Percentiles rank a stretch among this genome's conserved stretches.
Evolutionary conservation across 37 sponge, comb jelly and placozoan species (phyloP).

Genomic region (Hormiphora californensis): DNA sequence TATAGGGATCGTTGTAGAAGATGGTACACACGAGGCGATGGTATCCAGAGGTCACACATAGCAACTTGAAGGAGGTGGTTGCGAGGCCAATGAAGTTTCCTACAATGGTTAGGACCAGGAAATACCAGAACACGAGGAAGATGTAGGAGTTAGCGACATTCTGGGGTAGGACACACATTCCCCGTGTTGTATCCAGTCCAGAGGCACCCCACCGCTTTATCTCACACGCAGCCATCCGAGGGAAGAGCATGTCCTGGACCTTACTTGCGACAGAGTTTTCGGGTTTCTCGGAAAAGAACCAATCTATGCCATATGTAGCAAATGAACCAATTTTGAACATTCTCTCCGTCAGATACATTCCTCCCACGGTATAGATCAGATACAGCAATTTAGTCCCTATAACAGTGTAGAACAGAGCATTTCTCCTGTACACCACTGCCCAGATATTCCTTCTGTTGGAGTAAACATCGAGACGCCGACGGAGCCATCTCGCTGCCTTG

Average conservation of each 20-base stretch:
- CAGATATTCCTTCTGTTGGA: neutral
- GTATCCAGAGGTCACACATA: neutral
- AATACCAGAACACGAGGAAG: neutral
- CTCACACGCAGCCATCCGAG: neutral
- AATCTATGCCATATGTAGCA: neutral
- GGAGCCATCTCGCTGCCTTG: neutral
- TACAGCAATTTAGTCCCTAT: neutral
- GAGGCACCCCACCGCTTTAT: neutral
- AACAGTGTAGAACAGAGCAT: constrained; percentile 12
- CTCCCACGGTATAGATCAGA: neutral
- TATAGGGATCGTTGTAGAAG: neutral
- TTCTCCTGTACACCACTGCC: neutral
- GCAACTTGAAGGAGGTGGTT: neutral
- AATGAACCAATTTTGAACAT: neutral
- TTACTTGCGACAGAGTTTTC: neutral
- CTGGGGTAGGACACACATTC: constrained; percentile 24
- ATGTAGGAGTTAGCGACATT: neutral
- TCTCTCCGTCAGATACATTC: neutral
- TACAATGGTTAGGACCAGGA: neutral
- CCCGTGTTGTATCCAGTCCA: neutral
- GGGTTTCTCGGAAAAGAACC: neutral
- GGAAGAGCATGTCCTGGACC: neutral
- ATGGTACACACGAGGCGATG: neutral
- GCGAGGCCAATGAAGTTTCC: neutral
- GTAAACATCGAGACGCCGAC: neutral